phyloP scores from a whole-genome alignment of 2,113 vertebrate genomes.

The Pseudolaguvia tuberculata region DNA sequence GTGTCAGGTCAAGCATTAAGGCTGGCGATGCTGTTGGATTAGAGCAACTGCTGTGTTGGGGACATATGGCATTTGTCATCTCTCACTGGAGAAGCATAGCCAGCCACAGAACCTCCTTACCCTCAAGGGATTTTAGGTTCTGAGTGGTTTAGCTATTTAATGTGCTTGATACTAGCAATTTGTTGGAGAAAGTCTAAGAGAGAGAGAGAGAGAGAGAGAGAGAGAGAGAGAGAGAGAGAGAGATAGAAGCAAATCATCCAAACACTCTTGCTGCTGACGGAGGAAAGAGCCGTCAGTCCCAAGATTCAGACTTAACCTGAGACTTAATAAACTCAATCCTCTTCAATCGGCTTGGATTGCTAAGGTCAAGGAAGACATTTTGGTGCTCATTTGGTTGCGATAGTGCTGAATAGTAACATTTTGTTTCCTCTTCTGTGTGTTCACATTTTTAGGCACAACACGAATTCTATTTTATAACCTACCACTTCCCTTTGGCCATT shows the following conservation, averaged over 20 bases:
- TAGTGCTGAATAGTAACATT: conserved; percentile 5
- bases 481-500: too few species aligned
- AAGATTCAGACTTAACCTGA: conserved; percentile 1
- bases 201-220: conserved; percentile 13
- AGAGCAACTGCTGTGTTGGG: conserved; percentile 67
- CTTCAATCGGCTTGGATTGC: conserved; percentile 8
- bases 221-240: conserved; percentile 9
- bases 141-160: conserved; percentile 70
- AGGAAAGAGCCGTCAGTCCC: conserved; percentile 7
- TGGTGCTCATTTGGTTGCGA: neutral
- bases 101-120: conserved; percentile 52
- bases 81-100: conserved; percentile 61
- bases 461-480: too few species aligned
- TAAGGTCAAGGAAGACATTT: conserved; percentile 40
- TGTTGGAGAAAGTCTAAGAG: neutral
- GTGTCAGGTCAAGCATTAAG: conserved; percentile 25
- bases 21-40: conserved; percentile 58
- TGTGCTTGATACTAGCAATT: conserved; percentile 57
- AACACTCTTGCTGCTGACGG: conserved; percentile 35
- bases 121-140: conserved; percentile 65
- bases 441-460: too few species aligned
- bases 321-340: conserved; percentile 39
- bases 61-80: conserved; percentile 73
- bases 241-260: conserved; percentile 11
- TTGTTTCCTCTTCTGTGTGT: neutral